Conservation (phyloP, 1,140 invertebrate species). For the Temnothorax nylanderi region DNA sequence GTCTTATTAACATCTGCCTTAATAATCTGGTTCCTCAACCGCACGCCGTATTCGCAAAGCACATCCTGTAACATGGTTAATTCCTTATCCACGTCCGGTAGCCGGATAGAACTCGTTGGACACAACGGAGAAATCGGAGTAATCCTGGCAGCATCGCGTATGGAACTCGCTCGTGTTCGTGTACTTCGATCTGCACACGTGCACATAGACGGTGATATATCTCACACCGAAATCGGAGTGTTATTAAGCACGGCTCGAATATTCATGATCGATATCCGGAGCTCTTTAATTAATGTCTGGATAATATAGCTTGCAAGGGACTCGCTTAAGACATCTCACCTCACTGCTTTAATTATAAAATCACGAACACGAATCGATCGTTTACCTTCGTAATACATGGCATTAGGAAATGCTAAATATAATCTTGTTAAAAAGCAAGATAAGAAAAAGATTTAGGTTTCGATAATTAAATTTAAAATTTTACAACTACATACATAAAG, state of each 20-base stretch:
- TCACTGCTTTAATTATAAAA: slow-evolving; percentile 45
- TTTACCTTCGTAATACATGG: neutral
- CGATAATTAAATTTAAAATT: neutral
- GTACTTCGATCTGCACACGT: neutral
- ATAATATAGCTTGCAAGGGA: slow-evolving; percentile 32
- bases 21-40: neutral
- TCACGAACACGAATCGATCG: slow-evolving; percentile 18
- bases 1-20: slow-evolving; percentile 16
- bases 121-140: slow-evolving; percentile 68
- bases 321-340: slow-evolving; percentile 24
- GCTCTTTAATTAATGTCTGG: slow-evolving; percentile 56
- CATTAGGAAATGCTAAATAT: slow-evolving; percentile 24
- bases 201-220: slow-evolving; percentile 14
- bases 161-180: slow-evolving; percentile 28
- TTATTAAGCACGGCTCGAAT: slow-evolving; percentile 57
- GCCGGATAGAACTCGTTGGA: slow-evolving; percentile 64
- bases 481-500: neutral
- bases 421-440: neutral
- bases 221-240: slow-evolving; percentile 38
- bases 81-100: slow-evolving; percentile 70
- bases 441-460: neutral
- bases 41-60: neutral
- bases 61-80: slow-evolving; percentile 66
- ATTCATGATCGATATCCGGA: slow-evolving; percentile 58
- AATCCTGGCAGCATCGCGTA: slow-evolving; percentile 57